Conservation (phyloP, 1,140 invertebrate genomes). For the Branchinecta lindahli region DNA sequence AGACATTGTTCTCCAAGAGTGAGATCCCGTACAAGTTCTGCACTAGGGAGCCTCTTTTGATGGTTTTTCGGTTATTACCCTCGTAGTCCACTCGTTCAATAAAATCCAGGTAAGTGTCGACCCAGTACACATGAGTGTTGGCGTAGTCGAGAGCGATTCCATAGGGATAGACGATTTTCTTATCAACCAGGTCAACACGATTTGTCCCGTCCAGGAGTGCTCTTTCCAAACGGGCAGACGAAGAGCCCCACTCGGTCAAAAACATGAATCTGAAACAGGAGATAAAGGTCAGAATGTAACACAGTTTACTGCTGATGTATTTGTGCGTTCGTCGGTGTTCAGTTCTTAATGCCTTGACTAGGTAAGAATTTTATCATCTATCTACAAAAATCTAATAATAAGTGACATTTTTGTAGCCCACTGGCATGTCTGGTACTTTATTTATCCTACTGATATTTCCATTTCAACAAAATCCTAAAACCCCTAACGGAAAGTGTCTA, state of each 20-base stretch:
- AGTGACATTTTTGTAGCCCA: too few species aligned
- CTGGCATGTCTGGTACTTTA: too few species aligned
- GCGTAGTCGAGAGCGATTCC: constrained; percentile 53
- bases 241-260: constrained; percentile 53
- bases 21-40: constrained; percentile 49
- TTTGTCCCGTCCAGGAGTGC: constrained; percentile 43
- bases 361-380: too few species aligned
- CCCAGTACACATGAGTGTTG: constrained; percentile 57
- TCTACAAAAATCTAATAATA: too few species aligned
- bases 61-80: constrained; percentile 44
- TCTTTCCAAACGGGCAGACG: constrained; percentile 42
- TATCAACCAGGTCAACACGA: constrained; percentile 36
- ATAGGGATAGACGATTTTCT: constrained; percentile 54
- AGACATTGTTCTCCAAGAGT: constrained; percentile 50
- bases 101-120: constrained; percentile 56
- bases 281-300: constrained; percentile 11
- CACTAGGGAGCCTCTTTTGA: constrained; percentile 42
- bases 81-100: constrained; percentile 54
- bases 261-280: constrained; percentile 44
- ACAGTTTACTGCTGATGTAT: too few species aligned
- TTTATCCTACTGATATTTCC: too few species aligned
- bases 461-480: too few species aligned
- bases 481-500: too few species aligned
- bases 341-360: too few species aligned
- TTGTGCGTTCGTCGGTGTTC: too few species aligned